Base-by-base conservation (phyloP, 1,140 invertebrate species). In the Pteromalus puparum region DNA sequence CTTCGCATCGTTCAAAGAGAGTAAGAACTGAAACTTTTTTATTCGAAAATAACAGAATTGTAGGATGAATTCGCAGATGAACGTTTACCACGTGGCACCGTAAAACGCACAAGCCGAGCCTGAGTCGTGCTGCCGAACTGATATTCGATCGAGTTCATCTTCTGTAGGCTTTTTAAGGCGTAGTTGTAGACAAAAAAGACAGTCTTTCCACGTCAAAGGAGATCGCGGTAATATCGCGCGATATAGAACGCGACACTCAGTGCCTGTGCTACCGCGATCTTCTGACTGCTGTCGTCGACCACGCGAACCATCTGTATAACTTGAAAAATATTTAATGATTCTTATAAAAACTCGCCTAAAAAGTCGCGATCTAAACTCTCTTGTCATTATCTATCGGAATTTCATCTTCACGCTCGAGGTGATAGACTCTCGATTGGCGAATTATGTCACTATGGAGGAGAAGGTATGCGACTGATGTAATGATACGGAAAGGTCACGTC, bases 121-220 rank as follows among this genome's bases (percentile, higher is more conserved):
- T 30, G 68, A 53, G 34, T 42, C 28, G 34, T 26, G 9, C 70
- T 3, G 5, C 46, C 30, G 4, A 0, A 7, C 53, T 75, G 28
- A 75, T 82, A 82, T 75, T 65, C 53, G 70, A 26, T 73, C 65
- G 30, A 73, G 65, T 46, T 80, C 53, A 21, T 61, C 80, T 30
- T 21, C 13, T 65, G 30, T 34, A 34, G 30, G 30, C 48, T 28
- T 24, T 46, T 72, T 21, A 21, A 28, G 26, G 4, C 72, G 72
- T 38, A 61, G n/a, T 21, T 74, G 53, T 28, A 48, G 53, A n/a
- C 28, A 28, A 34, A 42, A 42, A 46, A 78, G 34, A 83, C 67
- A 53, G 68, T 78, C 75, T 67, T 70, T 77, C 67, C 82, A 83
- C 61, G 75, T 13, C 61, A n/a, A 83, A 78, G 70, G 68, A 81